A percentile compares a stretch with the other conserved stretches of the same genome.
Evolutionary conservation across 2,797 vertebrate species (phyloP).

Genomic region (Danio albolineatus): DNA sequence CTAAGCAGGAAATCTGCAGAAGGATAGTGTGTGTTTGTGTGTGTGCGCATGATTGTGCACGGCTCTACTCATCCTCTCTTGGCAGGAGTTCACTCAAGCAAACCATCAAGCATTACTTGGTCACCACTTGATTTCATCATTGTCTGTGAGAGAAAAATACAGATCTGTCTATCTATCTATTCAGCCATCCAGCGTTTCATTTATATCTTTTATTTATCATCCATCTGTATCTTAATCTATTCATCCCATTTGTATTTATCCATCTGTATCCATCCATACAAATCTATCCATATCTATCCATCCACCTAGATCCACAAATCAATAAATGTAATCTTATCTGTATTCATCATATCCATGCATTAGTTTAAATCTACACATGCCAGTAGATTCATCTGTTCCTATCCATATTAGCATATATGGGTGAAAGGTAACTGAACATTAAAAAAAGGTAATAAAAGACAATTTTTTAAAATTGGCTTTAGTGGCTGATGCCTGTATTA

Average conservation of each 20-base stretch:
- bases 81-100: slow-evolving; percentile 14
- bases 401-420: no score
- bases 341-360: no score
- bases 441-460: no score
- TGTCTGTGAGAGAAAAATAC: background rate
- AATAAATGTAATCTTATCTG: no score
- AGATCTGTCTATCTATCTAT: background rate
- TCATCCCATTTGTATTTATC: background rate
- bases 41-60: background rate
- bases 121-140: slow-evolving; percentile 5
- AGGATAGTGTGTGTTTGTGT: background rate
- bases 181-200: background rate
- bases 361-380: no score
- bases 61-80: slow-evolving; percentile 27
- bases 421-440: no score
- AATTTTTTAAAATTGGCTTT: no score
- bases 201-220: background rate
- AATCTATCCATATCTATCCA: background rate
- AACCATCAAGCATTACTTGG: slow-evolving; percentile 22
- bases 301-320: background rate
- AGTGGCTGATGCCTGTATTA: no score
- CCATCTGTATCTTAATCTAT: background rate
- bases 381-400: no score
- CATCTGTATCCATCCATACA: background rate
- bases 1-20: slow-evolving; percentile 28